Conservation (phyloP, 2,888 invertebrate species). For the Baronia brevicornis region DNA sequence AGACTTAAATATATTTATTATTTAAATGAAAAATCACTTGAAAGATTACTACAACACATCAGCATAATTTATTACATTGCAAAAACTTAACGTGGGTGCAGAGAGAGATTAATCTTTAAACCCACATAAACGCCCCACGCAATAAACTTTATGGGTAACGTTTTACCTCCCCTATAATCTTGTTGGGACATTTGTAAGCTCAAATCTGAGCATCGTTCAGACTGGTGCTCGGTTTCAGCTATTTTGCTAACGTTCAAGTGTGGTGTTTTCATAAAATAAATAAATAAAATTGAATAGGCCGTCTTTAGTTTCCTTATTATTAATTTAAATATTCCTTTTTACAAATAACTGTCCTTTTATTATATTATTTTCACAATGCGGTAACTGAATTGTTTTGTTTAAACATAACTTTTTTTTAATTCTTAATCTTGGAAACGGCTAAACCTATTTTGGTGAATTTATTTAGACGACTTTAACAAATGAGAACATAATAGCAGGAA, state of each 20-base stretch:
- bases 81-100: slow-evolving; percentile 24
- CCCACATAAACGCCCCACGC: slow-evolving; percentile 45
- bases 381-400: no score
- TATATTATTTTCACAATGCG: no score
- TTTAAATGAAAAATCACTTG: slow-evolving; percentile 21
- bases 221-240: slow-evolving; percentile 50
- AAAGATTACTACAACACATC: slow-evolving; percentile 22
- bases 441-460: no score
- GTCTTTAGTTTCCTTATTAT: slow-evolving; percentile 8
- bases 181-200: slow-evolving; percentile 47
- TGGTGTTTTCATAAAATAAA: slow-evolving; percentile 37
- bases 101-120: slow-evolving; percentile 54
- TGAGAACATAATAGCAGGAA: no score
- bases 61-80: slow-evolving; percentile 11
- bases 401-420: no score
- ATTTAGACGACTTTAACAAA: no score
- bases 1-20: no score
- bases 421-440: no score
- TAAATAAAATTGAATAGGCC: slow-evolving; percentile 18
- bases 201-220: slow-evolving; percentile 53
- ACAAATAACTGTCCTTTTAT: no score
- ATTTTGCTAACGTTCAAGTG: slow-evolving; percentile 53
- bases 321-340: no score
- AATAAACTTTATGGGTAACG: slow-evolving; percentile 51
- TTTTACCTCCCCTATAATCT: slow-evolving; percentile 50